phyloP scores from a whole-genome alignment of 1,140 invertebrate species.

The Drosophila nannoptera region DNA sequence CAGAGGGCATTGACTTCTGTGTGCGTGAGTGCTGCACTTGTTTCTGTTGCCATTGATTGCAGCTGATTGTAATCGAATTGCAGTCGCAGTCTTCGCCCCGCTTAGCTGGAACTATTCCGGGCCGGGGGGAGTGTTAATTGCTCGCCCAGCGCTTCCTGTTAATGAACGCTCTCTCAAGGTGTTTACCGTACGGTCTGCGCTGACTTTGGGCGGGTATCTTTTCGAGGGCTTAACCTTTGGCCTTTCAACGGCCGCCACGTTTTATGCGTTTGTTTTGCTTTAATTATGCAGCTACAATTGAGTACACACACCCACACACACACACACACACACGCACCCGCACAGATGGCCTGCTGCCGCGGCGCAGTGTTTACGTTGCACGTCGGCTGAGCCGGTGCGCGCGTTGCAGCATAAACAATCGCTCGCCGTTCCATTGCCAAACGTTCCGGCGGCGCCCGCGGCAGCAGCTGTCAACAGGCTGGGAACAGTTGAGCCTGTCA shows the following conservation, averaged over 20 bases:
- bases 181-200: conserved; percentile 23
- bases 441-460: conserved; percentile 22
- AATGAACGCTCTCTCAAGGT: conserved; percentile 57
- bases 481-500: conserved; percentile 53
- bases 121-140: conserved; percentile 57
- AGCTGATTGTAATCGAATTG: conserved; percentile 75
- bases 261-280: conserved; percentile 61
- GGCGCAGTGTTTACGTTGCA: conserved; percentile 31
- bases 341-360: conserved; percentile 8
- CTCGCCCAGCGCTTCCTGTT: conserved; percentile 55
- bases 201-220: conserved; percentile 21
- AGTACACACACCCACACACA: neutral
- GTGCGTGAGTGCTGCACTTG: conserved; percentile 26
- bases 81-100: conserved; percentile 58
- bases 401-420: conserved; percentile 33
- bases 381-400: conserved; percentile 6
- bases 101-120: conserved; percentile 29
- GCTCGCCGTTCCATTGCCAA: conserved; percentile 42
- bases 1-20: conserved; percentile 70
- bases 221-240: conserved; percentile 40
- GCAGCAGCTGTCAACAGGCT: conserved; percentile 46
- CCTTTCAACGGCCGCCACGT: neutral
- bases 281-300: conserved; percentile 60
- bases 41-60: conserved; percentile 63
- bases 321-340: neutral